These are phyloP conservation scores for Folsomia candida DNA, from an alignment of 2,888 invertebrate species.

Conservation along the genomic window DNA sequence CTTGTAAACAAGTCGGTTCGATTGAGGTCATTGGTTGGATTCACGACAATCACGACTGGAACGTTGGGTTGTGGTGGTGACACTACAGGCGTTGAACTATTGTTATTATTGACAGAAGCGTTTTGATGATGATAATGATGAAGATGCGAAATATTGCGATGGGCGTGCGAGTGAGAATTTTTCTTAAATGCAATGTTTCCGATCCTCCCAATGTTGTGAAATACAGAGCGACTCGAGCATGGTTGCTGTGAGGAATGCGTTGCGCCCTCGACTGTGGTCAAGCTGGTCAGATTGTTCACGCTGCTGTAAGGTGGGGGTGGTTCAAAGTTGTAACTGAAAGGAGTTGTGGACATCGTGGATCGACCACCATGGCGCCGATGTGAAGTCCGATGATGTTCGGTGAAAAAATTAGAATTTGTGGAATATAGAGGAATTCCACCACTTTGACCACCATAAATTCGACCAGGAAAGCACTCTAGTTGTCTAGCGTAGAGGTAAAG, in stretches of 20 bases:
- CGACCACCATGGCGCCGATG: neutral
- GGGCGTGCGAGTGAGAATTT: neutral
- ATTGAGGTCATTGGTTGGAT: neutral
- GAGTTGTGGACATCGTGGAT: neutral
- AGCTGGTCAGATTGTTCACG: neutral
- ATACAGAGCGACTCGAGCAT: neutral
- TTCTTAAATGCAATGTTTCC: neutral
- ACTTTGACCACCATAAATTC: slow-evolving; percentile 2
- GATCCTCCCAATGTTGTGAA: neutral
- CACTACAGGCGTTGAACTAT: neutral
- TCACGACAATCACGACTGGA: neutral
- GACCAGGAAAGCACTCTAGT: slow-evolving; percentile 17
- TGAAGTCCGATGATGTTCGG: neutral
- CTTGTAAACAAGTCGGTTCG: too few relatives aligned
- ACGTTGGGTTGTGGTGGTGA: neutral
- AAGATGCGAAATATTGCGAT: neutral
- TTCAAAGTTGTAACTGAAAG: slow-evolving; percentile 8
- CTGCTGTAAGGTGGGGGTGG: slow-evolving; percentile 14
- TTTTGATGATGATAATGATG: neutral
- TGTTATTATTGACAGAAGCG: neutral
- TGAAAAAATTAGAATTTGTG: slow-evolving; percentile 3
- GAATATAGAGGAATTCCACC: slow-evolving; percentile 1
- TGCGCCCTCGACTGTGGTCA: too few relatives aligned
- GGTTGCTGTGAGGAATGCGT: neutral
- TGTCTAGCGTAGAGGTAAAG: slow-evolving; percentile 32